phyloP scores from a whole-genome alignment of 2,888 invertebrate genomes.

The Bhutanitis thaidina region DNA sequence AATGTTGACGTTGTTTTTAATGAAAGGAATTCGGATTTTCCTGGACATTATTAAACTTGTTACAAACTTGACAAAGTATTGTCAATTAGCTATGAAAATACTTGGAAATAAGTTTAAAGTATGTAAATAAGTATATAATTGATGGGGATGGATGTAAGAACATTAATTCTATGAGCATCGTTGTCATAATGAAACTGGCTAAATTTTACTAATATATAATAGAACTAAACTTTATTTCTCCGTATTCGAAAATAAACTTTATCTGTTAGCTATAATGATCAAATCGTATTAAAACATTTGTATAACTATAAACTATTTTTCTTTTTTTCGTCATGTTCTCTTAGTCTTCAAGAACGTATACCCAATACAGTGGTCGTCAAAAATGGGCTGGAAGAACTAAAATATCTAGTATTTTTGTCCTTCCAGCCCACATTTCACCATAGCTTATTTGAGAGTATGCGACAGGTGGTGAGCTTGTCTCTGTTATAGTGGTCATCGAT shows the following conservation, averaged over 20 bases:
- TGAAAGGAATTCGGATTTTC: neutral
- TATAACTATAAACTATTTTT: too few species aligned
- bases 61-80: constrained; percentile 1
- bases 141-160: neutral
- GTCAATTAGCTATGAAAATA: neutral
- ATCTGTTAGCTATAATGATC: neutral
- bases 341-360: too few species aligned
- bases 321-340: too few species aligned
- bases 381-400: too few species aligned
- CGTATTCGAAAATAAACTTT: neutral
- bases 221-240: neutral
- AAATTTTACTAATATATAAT: constrained; percentile 1
- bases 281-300: too few species aligned
- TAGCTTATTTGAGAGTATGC: too few species aligned
- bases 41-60: constrained; percentile 5
- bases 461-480: too few species aligned
- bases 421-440: too few species aligned
- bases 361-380: too few species aligned
- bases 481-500: too few species aligned
- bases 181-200: constrained; percentile 4
- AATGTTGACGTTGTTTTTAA: too few species aligned
- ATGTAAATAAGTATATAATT: constrained; percentile 9
- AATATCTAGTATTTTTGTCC: too few species aligned
- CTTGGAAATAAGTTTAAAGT: constrained; percentile 1
- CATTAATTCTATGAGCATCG: constrained; percentile 1